Evolutionary conservation across 2,113 vertebrate genomes (phyloP).

Genomic region (Nothoprocta perdicaria): DNA sequence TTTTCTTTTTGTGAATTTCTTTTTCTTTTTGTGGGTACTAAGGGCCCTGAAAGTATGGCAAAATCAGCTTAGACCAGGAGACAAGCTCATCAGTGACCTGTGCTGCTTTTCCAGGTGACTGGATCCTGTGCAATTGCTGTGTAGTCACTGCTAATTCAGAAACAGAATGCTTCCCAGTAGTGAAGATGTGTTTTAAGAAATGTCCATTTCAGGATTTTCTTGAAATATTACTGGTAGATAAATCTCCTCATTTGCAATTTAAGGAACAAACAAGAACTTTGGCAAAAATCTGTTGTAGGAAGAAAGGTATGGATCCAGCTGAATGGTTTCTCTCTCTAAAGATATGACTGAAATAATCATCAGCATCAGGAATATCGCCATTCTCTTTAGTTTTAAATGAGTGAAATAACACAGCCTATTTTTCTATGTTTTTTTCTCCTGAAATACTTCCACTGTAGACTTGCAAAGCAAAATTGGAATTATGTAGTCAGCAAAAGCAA

Average conservation of each 20-base stretch:
- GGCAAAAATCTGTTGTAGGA: neutral
- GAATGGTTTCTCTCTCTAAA: neutral
- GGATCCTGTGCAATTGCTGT: accelerated
- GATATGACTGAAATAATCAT: neutral
- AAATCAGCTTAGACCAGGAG: neutral
- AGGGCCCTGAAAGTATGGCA: neutral
- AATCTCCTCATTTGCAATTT: neutral
- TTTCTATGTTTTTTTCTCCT: neutral
- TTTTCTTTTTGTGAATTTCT: neutral
- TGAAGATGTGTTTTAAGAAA: neutral
- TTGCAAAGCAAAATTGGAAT: neutral
- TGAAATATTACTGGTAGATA: neutral
- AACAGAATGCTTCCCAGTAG: neutral
- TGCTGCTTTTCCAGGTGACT: neutral
- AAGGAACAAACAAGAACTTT: neutral
- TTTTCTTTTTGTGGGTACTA: neutral
- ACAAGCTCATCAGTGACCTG: neutral
- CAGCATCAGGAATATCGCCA: neutral
- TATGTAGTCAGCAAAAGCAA: neutral
- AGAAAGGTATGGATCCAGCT: accelerated
- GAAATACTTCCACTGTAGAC: neutral
- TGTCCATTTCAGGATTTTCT: neutral
- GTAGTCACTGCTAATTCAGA: neutral
- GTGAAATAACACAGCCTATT: neutral
- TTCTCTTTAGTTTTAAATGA: neutral